Percentiles rank a stretch among this genome's conserved stretches.
Evolutionary conservation across 2,113 vertebrate species (phyloP).

Genomic region (Lagopus leucura): DNA sequence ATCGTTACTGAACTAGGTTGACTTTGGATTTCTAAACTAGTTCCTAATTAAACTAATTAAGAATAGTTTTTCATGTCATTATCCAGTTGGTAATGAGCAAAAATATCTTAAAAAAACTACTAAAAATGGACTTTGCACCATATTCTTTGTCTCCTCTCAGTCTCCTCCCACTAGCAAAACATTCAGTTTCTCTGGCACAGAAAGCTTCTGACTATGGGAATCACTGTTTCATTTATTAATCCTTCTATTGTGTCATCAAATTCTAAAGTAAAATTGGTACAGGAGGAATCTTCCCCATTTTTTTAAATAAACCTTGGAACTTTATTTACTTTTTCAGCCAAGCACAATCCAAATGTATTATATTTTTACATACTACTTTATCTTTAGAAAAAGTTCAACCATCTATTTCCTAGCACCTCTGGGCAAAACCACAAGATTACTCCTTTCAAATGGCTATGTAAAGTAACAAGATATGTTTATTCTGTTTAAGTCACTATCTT

Average conservation of each 20-base stretch:
- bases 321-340: background rate
- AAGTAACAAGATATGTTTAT: background rate
- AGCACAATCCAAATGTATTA: background rate
- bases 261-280: background rate
- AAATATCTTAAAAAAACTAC: background rate
- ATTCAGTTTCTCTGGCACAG: accelerated
- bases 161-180: background rate
- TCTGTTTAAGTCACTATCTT: background rate
- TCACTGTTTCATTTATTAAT: accelerated
- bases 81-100: background rate
- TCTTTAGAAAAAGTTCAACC: background rate
- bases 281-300: background rate
- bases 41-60: background rate
- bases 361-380: background rate
- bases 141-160: background rate
- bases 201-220: background rate
- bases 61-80: background rate
- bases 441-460: background rate
- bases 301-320: background rate
- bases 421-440: background rate
- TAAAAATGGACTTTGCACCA: background rate
- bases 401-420: background rate
- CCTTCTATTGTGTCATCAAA: background rate
- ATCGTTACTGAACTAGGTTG: background rate
- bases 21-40: conserved; percentile 2